Evolutionary conservation across 2,888 invertebrate genomes (phyloP), one percentile per base, ranked within the genome.

Genomic region (Zhuqinia jingwanae): DNA sequence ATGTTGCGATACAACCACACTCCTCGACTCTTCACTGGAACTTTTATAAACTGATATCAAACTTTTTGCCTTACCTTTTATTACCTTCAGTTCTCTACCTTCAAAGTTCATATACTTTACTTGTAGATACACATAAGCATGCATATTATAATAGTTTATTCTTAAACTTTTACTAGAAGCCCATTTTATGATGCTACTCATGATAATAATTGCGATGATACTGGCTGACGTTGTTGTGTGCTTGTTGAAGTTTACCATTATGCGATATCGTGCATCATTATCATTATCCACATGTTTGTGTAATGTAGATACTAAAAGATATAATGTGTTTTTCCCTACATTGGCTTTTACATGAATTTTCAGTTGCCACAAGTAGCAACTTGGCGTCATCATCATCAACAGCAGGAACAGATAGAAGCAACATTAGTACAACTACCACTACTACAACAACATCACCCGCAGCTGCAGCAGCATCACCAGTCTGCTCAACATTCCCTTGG

Each of bases 401-500:
- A 63, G 60, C 10, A 15, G 80, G 70, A 13, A 56, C 25, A 53
- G 70, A 53, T 56, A 56, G 56, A 25, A 81, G 42, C 56, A 81
- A 70, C 56, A 81, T 68, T 36, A 68, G 79, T 68, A 27, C 47
- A 56, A 56, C 11, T 65, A 17, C 63, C 11, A 6, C 20, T 75
- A 22, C 53, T 53, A 53, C 27, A 78, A 65, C 25, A 30, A 30
- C 68, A 50, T 45, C 78, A 36, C 53, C 65, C 36, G 65, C 17
- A 65, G 36, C 42, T 36, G 30, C 63, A 63, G 58, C 76, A 17
- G 25, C 70, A 42, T 20, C 70, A 73, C 27, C 73, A 22, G 20
- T 47, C n/a, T 76, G 65, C 83, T 76, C 76, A 76, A 83, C 83
- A 76, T 87, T 88, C 50, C 86, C 88, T 60, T 90, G 90, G 90